Conservation (phyloP, 1,140 invertebrate genomes). For the Metaphire vulgaris region DNA sequence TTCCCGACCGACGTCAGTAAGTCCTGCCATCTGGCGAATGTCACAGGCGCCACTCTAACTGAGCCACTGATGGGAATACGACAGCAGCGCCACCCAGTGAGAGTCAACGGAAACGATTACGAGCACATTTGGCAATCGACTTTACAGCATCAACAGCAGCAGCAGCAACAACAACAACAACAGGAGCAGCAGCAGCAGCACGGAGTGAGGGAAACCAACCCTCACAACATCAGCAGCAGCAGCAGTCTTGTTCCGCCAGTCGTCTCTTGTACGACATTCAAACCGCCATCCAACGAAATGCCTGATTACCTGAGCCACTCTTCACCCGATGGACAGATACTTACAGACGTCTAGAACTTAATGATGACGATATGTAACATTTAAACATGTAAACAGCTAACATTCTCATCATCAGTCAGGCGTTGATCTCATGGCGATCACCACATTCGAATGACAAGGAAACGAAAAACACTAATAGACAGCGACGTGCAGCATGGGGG, state of each 20-base stretch:
- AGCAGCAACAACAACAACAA: slow-evolving; percentile 3
- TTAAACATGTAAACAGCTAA: no score
- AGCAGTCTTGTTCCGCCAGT: not conserved
- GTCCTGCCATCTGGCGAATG: not conserved
- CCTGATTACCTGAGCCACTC: not conserved
- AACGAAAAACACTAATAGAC: no score
- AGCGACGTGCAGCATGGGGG: no score
- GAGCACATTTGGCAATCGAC: slow-evolving; percentile 31
- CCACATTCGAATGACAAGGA: no score
- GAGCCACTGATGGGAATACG: not conserved
- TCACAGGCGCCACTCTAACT: not conserved
- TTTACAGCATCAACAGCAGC: slow-evolving; percentile 18
- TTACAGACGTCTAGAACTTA: not conserved
- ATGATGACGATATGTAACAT: no score
- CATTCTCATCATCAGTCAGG: no score
- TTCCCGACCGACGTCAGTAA: not conserved
- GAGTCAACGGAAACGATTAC: slow-evolving; percentile 26
- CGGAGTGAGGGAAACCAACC: no score
- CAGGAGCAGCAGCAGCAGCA: no score
- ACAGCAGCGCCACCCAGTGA: slow-evolving; percentile 15
- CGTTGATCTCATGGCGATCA: no score
- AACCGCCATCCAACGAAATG: no score
- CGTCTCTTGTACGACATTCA: not conserved
- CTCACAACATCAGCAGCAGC: slow-evolving; percentile 16
- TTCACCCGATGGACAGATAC: not conserved